Evolutionary conservation across 2,113 vertebrate species (phyloP), one percentile per base, ranked within the genome.

Genomic region (Solenodon paradoxus): DNA sequence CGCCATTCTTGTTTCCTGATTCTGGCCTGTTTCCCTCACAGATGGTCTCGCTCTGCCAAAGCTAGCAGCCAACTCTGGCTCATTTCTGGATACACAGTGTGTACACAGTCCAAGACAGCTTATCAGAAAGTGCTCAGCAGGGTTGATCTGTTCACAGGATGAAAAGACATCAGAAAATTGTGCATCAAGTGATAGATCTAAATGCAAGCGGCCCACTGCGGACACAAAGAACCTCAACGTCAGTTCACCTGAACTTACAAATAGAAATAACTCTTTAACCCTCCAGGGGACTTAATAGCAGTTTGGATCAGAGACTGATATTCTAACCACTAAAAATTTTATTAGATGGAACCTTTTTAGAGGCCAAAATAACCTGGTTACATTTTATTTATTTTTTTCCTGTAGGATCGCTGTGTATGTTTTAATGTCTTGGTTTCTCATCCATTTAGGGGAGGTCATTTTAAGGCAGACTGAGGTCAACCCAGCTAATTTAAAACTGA

Each of bases 301-400:
- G 40, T 77, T 92, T 49, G 4, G 66, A 47, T 72, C 71, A 63
- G 79, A 69, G 40, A 84, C 35, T 66, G 64, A 28, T 87, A 26
- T 72, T 90, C 90, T 72, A 77, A 2, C 75, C 28, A 16, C 17
- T 83, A 81, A 74, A 61, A 45, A 53, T 81, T 95, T 96, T 95
- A 95, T 88, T 75, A 94, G 38, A 57, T 32, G 24, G 71, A 7
- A 7, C n/a, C 57, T 63, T 75, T 88, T 85, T 40, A 86, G 59
- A 90, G 32, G 35, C 77, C 57, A 64, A 49, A 51, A 63, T 84
- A 88, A 42, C 17, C 90, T 53, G 72, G 68, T 68, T 81, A 8
- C 40, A 74, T 92, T n/a, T n/a, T n/a, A n/a, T n/a, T 88, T 83
- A 71, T 83, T 81, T 1, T 89, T 78, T 26, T 77, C 77, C 80